These are phyloP conservation scores for Drosophila paulistorum DNA, from an alignment of 1,140 invertebrate species.

Conservation along the genomic window DNA sequence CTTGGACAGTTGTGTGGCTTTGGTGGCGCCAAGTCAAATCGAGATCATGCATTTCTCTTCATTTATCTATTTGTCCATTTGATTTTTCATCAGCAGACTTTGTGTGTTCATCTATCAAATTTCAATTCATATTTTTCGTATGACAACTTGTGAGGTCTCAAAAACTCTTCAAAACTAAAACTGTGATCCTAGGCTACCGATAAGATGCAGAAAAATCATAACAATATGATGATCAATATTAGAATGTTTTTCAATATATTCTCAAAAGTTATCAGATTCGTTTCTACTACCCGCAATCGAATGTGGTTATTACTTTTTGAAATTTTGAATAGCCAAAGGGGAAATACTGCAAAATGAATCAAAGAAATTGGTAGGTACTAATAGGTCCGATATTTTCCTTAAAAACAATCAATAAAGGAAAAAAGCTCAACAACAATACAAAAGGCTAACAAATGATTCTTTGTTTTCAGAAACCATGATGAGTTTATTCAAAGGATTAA, in stretches of 20 bases:
- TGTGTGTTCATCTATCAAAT: conserved; percentile 9
- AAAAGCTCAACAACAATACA: too few species aligned
- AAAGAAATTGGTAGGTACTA: too few species aligned
- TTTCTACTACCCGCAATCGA: too few species aligned
- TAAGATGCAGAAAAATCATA: neutral
- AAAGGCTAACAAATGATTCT: too few species aligned
- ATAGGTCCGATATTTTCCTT: too few species aligned
- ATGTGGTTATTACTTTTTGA: too few species aligned
- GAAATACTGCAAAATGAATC: too few species aligned
- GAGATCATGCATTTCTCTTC: neutral
- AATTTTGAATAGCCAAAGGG: too few species aligned
- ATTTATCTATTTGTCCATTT: conserved; percentile 23
- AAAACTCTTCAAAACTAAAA: neutral
- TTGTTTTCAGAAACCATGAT: too few species aligned
- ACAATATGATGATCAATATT: neutral
- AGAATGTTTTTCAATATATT: neutral
- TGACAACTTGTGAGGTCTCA: conserved; percentile 1
- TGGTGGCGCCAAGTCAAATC: conserved; percentile 68
- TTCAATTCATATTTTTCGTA: conserved; percentile 9
- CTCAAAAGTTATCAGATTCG: neutral
- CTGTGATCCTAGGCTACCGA: conserved; percentile 5
- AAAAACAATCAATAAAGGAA: too few species aligned
- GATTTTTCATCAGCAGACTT: conserved; percentile 19
- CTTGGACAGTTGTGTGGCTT: conserved; percentile 21
- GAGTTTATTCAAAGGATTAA: too few species aligned